Evolutionary conservation across 1,140 invertebrate genomes (phyloP), one percentile per base, ranked within the genome.

Genomic region (Formica selysi): DNA sequence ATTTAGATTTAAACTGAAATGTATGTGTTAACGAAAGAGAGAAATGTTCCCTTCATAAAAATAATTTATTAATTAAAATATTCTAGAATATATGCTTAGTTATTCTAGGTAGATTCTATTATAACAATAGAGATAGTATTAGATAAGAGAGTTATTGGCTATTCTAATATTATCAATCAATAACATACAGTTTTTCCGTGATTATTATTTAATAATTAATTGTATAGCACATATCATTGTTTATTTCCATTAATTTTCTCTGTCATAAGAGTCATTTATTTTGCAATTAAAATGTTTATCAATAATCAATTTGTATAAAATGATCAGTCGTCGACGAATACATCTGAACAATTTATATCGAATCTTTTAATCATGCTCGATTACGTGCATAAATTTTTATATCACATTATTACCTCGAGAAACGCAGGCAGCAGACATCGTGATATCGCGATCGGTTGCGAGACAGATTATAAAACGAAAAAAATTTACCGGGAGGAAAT

Each of bases 151-250:
- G 19, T 44, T 61, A 62, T 76, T n/a, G n/a, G 10, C 6, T 32
- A 19, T 0, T 29, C 4, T 22, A 65, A 48, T 65, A 48, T 44
- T 78, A 38, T 44, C 76, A 64, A 44, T 76, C 36, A 76, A 62
- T 76, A 57, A 59, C n/a, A 26, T 41, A 48, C 44, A 26, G 11
- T 61, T 61, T 76, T 61, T 13, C 59, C 19, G 22, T 22, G 62
- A 78, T 78, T 78, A 78, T 65, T 64, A 76, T 76, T 26, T 76
- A 44, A 76, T 65, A 76, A 38, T 78, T 44, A 44, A n/a, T 48
- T 78, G 26, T 64, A 78, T 64, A 13, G 73, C 26, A 26, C 54
- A 29, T 68, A 70, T 67, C 13, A 19, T 13, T 44, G 44, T 67
- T 68, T 79, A 38, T n/a, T 38, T 51, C 29, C 64, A 68, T 80